Evolutionary conservation across 2,888 invertebrate species (phyloP).

Genomic region (Creontiades dilutus): DNA sequence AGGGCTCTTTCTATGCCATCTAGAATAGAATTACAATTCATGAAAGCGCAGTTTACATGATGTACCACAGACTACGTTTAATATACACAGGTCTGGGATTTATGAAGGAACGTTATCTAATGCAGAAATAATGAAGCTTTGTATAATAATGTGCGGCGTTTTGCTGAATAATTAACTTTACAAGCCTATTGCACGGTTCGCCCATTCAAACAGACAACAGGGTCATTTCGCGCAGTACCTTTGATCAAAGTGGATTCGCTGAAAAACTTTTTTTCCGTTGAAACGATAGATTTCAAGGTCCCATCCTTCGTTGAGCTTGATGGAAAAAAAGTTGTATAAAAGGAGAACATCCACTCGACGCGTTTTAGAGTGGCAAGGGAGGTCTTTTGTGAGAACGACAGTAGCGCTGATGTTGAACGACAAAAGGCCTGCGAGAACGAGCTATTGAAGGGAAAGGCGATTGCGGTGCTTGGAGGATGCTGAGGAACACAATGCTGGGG

Average conservation of each 20-base stretch:
- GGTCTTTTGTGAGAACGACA: conserved; percentile 32
- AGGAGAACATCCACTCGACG: conserved; percentile 35
- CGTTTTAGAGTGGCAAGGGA: conserved; percentile 32
- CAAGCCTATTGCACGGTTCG: too few species aligned
- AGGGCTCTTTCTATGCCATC: too few species aligned
- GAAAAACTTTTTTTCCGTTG: background rate
- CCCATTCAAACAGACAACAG: background rate
- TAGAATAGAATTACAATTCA: too few species aligned
- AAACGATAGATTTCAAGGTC: conserved; percentile 39
- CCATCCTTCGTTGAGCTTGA: conserved; percentile 42
- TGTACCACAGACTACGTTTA: too few species aligned
- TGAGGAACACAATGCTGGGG: background rate
- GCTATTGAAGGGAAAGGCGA: conserved; percentile 42
- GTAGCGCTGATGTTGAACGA: conserved; percentile 24
- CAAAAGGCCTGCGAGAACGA: conserved; percentile 17
- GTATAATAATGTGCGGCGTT: too few species aligned
- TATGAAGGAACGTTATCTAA: too few species aligned
- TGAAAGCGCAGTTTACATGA: too few species aligned
- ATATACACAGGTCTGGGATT: too few species aligned
- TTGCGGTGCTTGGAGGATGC: conserved; percentile 32
- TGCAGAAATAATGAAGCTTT: too few species aligned
- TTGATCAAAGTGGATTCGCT: conserved; percentile 23
- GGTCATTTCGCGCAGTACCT: background rate
- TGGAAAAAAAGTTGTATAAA: conserved; percentile 39
- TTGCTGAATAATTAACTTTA: too few species aligned